Evolutionary conservation across 2,888 invertebrate genomes (phyloP), one percentile per base, ranked within the genome.

Genomic region (Meganola albula): DNA sequence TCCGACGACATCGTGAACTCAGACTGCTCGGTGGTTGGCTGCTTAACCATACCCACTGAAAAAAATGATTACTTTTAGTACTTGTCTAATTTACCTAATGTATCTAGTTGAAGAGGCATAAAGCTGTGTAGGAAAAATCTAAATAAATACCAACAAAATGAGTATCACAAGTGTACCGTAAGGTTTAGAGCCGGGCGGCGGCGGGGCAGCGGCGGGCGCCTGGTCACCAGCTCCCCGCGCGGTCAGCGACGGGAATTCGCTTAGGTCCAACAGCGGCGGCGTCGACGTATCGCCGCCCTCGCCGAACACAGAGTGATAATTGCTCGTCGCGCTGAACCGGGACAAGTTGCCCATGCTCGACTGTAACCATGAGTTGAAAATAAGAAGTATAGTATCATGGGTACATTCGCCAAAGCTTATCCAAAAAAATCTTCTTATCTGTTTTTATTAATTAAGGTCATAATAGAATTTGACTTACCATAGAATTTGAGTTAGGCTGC

Each of bases 1-100:
- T 99, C 99, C 61, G 94, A 96, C 64, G 98, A 98, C 93, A 99
- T 99, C 67, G 96, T 95, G 87, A 97, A 97, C 87, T 97, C 96
- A 51, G 93, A 95, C 68, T 96, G 91, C 82, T 96, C 96, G 29
- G 94, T 91, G 65, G 95, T 94, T 47, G 96, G 96, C 84, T 96
- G 95, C 87, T 97, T 97, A 58, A 96, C 96, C 95, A 96, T 96
- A 73, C 96, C 96, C 83, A 96, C 93, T 93, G 79, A 21, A 29
- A 25, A 8, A 37, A n/a, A 31, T 10, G 12, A 9, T 4, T 7
- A 6, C 12, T 7, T 7, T 22, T 3, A 13, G 2, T 13, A n/a
- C n/a, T n/a, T n/a, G n/a, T n/a, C n/a, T n/a, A n/a, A n/a, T n/a
- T n/a, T n/a, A n/a, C n/a, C n/a, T n/a, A n/a, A n/a, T n/a, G n/a